Conservation (phyloP, 2,113 vertebrate genomes). For the Micronisus gabar region DNA sequence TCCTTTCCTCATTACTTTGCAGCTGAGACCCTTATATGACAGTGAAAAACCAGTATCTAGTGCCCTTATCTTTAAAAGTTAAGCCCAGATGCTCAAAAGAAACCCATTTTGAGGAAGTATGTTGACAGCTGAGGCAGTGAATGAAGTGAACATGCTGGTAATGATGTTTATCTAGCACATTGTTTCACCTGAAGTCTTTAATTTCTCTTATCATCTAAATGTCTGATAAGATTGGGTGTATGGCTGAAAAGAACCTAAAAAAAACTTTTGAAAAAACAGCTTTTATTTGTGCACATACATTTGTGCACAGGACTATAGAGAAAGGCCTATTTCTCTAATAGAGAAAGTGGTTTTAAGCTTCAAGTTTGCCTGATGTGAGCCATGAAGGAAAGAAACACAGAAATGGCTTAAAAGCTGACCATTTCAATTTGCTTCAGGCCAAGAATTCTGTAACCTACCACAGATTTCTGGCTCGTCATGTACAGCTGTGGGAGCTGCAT, state of each 20-base stretch:
- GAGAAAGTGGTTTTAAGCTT: neutral
- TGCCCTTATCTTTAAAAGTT: neutral
- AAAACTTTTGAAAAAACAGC: neutral
- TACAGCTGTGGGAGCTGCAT: constrained; percentile 77
- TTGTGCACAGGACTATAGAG: neutral
- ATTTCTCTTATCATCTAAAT: neutral
- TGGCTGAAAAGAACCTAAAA: neutral
- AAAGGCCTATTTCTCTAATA: neutral
- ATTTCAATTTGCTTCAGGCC: neutral
- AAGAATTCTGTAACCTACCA: constrained; percentile 61
- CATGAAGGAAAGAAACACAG: neutral
- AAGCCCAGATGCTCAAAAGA: neutral
- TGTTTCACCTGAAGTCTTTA: neutral
- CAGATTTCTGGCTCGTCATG: constrained; percentile 64
- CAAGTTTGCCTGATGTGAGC: neutral
- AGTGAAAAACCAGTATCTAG: neutral
- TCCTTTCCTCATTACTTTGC: neutral
- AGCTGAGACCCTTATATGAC: neutral
- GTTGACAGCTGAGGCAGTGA: neutral
- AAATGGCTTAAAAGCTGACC: neutral
- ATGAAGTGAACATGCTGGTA: neutral
- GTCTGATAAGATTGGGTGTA: neutral
- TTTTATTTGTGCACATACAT: neutral
- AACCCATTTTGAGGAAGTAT: neutral
- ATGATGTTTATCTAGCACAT: neutral